A percentile compares a stretch with the other conserved stretches of the same genome.
These are phyloP conservation scores for Porites lutea DNA, from an alignment of 64 coral and sea anemone species.

Conservation along the genomic window DNA sequence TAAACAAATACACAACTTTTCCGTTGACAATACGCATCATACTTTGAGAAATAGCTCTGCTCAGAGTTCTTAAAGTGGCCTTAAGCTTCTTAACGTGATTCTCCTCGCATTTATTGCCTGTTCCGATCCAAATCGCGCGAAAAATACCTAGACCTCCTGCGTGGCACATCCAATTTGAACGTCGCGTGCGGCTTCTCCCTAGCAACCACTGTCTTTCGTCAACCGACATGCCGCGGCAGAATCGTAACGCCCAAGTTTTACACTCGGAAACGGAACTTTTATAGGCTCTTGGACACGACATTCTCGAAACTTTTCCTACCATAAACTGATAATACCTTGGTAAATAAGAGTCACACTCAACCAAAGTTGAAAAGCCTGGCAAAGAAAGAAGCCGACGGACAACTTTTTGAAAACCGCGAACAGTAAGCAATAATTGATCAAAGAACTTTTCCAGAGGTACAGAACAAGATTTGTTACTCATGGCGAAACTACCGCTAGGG, in stretches of 20 bases:
- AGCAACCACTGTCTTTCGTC: neutral
- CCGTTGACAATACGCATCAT: no score
- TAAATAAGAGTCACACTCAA: conserved; percentile 46
- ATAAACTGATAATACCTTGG: conserved; percentile 37
- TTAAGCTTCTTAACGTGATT: neutral
- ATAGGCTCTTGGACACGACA: neutral
- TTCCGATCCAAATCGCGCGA: neutral
- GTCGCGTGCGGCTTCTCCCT: no score
- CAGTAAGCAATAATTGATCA: neutral
- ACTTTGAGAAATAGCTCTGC: no score
- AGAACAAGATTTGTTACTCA: conserved; percentile 47
- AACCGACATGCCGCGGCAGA: neutral
- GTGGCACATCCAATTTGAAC: conserved; percentile 13
- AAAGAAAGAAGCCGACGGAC: no score
- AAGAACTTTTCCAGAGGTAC: conserved; percentile 1
- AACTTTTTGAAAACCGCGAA: conserved; percentile 24
- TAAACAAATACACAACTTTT: no score
- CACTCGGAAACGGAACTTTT: no score
- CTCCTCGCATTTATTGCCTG: no score
- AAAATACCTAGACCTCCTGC: neutral
- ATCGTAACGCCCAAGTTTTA: no score
- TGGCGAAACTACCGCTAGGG: neutral
- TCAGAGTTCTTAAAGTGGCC: neutral
- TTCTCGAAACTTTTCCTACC: neutral
- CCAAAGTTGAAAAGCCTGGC: no score